Percentiles rank a stretch among this genome's conserved stretches.
Conservation (phyloP, 2,888 invertebrate genomes). For the Cryptus viduatorius region DNA sequence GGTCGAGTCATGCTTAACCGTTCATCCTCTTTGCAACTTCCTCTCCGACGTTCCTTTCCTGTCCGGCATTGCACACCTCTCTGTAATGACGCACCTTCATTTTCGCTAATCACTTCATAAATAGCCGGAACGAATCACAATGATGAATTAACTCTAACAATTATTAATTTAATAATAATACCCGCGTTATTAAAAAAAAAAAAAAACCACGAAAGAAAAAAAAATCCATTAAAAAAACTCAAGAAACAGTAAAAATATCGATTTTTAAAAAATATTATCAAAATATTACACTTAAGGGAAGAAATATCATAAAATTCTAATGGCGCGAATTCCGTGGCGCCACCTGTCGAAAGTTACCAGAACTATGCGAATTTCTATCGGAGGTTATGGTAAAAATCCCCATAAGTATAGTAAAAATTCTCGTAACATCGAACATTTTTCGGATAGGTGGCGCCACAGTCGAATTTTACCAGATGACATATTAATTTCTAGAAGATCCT, state of each 20-base stretch:
- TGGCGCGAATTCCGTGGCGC: no score
- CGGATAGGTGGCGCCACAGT: no score
- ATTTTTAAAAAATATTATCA: background rate
- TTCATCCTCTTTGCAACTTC: slow-evolving; percentile 56
- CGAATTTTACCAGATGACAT: no score
- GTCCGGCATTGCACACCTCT: slow-evolving; percentile 43
- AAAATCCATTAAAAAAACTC: background rate
- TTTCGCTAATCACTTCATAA: slow-evolving; percentile 54
- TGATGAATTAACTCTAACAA: slow-evolving; percentile 38
- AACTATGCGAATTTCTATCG: no score
- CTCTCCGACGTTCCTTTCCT: slow-evolving; percentile 52
- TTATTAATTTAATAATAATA: slow-evolving; percentile 23
- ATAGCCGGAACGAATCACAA: slow-evolving; percentile 38
- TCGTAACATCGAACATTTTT: no score
- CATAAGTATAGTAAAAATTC: no score
- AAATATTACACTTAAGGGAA: background rate
- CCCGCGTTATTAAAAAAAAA: background rate
- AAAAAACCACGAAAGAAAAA: background rate
- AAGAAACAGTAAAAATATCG: background rate
- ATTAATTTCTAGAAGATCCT: no score
- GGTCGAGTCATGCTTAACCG: slow-evolving; percentile 61
- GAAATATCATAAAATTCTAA: background rate
- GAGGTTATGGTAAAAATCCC: no score
- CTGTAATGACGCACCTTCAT: slow-evolving; percentile 34
- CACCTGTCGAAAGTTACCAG: no score